Conservation (phyloP, 2,113 vertebrate genomes). For the Serilophus lunatus region DNA sequence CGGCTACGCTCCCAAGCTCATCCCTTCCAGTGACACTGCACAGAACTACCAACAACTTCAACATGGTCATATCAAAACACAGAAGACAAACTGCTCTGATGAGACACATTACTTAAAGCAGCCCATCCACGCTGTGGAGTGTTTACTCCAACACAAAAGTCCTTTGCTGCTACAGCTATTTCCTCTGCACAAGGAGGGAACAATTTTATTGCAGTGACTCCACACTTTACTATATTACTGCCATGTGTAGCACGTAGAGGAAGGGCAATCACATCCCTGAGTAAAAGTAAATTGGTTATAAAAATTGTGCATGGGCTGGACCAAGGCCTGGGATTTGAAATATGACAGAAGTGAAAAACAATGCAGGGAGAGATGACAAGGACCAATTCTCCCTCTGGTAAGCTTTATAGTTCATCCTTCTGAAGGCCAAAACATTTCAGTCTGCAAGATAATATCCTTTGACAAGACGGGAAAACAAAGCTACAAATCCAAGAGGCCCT, state of each 20-base stretch:
- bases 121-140: neutral
- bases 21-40: neutral
- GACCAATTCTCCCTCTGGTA: neutral
- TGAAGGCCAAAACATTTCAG: neutral
- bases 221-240: neutral
- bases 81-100: neutral
- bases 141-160: neutral
- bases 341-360: neutral
- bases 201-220: neutral
- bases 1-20: rapidly evolving
- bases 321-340: neutral
- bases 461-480: neutral
- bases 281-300: neutral
- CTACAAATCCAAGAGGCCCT: neutral
- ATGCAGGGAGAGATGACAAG: neutral
- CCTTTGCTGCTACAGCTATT: neutral
- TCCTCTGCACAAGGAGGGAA: neutral
- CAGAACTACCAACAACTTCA: neutral
- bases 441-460: neutral
- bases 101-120: neutral
- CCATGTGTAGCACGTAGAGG: neutral
- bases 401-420: neutral
- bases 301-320: neutral
- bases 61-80: neutral
- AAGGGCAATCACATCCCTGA: neutral